These are phyloP conservation scores for Subacronicta megacephala DNA, from an alignment of 2,888 invertebrate species.

Conservation along the genomic window DNA sequence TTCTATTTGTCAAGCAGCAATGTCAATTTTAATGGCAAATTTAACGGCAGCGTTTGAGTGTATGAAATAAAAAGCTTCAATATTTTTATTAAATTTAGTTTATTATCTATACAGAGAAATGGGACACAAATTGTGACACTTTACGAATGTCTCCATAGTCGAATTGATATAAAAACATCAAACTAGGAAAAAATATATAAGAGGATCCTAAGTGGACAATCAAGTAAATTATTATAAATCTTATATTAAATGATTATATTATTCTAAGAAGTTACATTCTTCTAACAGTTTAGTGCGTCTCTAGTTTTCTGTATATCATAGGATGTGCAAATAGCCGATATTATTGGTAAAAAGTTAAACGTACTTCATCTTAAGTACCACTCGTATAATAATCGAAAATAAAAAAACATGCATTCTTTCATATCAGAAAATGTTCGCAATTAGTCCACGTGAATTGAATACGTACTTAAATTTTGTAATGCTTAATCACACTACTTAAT, in stretches of 20 bases:
- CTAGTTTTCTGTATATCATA: conserved; percentile 64
- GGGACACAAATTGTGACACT: conserved; percentile 82
- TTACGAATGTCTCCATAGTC: conserved; percentile 79
- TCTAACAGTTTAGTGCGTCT: conserved; percentile 65
- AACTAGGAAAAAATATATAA: conserved; percentile 83
- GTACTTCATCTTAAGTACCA: conserved; percentile 49
- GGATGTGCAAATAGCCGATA: conserved; percentile 63
- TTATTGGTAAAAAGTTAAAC: conserved; percentile 41
- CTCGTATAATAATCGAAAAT: conserved; percentile 41
- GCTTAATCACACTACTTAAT: conserved; percentile 60
- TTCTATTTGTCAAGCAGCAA: too few relatives aligned
- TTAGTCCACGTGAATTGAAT: conserved; percentile 52
- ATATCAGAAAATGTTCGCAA: conserved; percentile 36
- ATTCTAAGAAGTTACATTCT: conserved; percentile 69
- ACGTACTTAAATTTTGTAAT: conserved; percentile 62
- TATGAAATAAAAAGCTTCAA: conserved; percentile 53
- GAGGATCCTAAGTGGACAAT: conserved; percentile 77
- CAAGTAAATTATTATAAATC: conserved; percentile 76
- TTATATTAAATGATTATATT: conserved; percentile 81
- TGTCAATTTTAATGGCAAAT: too few relatives aligned
- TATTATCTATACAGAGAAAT: conserved; percentile 84
- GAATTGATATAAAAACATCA: conserved; percentile 79
- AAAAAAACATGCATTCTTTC: conserved; percentile 40
- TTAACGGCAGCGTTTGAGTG: background rate
- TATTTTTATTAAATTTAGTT: conserved; percentile 77